Percentiles rank a stretch among this genome's conserved stretches.
phyloP scores from a whole-genome alignment of 2,888 invertebrate species.

The Athetis lepigone region DNA sequence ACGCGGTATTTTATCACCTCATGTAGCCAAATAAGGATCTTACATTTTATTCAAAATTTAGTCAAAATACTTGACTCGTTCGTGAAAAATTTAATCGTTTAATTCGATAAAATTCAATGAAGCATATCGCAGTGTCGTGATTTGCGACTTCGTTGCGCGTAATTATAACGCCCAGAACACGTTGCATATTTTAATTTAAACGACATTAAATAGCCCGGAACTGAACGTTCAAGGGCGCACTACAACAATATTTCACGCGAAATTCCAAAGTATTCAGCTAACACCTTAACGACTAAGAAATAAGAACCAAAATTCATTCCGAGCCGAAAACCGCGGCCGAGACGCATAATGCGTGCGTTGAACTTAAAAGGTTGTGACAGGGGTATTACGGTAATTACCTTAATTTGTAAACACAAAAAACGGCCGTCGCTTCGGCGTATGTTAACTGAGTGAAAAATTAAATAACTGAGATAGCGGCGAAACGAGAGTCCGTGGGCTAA shows the following conservation, averaged over 20 bases:
- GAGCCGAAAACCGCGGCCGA: constrained; percentile 63
- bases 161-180: constrained; percentile 77
- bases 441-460: constrained; percentile 78
- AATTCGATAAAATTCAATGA: constrained; percentile 45
- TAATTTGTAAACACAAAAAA: constrained; percentile 89
- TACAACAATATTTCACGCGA: constrained; percentile 80
- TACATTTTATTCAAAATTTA: no score
- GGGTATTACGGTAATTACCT: constrained; percentile 87
- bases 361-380: constrained; percentile 89
- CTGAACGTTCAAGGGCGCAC: constrained; percentile 79
- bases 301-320: constrained; percentile 74
- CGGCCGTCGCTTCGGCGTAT: constrained; percentile 75
- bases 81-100: constrained; percentile 46
- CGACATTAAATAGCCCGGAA: constrained; percentile 87
- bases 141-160: constrained; percentile 71
- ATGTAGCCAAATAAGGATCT: constrained; percentile 36
- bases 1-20: no score
- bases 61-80: no score
- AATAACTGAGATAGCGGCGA: constrained; percentile 71
- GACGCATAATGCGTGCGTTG: constrained; percentile 82
- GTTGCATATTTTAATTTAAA: constrained; percentile 82
- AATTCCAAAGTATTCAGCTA: constrained; percentile 74
- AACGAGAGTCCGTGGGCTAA: constrained; percentile 51
- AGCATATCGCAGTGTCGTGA: constrained; percentile 66
- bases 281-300: constrained; percentile 72